These are phyloP conservation scores for Rhea pennata DNA, from an alignment of 2,113 vertebrate species.

Conservation along the genomic window DNA sequence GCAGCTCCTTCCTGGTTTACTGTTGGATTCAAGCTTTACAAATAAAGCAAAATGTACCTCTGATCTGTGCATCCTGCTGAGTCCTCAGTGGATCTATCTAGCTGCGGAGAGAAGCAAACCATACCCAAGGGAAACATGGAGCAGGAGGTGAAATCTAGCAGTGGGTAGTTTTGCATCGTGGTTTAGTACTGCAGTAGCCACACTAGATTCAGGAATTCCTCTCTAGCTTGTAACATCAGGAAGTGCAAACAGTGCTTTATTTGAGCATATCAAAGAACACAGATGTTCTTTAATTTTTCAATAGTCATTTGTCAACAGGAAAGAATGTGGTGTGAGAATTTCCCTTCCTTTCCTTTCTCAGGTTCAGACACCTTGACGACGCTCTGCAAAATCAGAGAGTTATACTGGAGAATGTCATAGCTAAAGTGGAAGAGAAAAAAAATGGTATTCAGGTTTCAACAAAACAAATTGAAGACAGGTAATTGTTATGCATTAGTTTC, in stretches of 20 bases:
- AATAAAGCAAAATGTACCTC: background rate
- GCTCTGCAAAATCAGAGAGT: constrained; percentile 80
- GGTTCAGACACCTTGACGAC: constrained; percentile 81
- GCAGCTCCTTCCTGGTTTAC: background rate
- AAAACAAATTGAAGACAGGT: constrained; percentile 85
- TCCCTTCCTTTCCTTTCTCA: constrained; percentile 27
- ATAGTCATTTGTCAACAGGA: background rate
- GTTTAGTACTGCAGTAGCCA: background rate
- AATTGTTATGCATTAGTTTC: background rate
- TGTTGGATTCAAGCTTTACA: background rate
- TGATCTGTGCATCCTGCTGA: background rate
- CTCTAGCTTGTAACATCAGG: background rate
- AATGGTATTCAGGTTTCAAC: constrained; percentile 76
- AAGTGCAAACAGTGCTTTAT: background rate
- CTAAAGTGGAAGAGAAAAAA: constrained; percentile 83
- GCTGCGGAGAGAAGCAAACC: background rate
- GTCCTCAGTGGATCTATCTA: background rate
- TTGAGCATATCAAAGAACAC: background rate
- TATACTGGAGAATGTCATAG: constrained; percentile 80
- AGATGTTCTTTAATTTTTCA: background rate
- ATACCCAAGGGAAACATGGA: background rate
- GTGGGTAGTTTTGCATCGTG: background rate
- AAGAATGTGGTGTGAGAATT: background rate
- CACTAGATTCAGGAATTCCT: background rate
- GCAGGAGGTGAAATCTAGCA: background rate